Base-by-base conservation (phyloP, 2,888 invertebrate genomes). In the Epinotia nisella region DNA sequence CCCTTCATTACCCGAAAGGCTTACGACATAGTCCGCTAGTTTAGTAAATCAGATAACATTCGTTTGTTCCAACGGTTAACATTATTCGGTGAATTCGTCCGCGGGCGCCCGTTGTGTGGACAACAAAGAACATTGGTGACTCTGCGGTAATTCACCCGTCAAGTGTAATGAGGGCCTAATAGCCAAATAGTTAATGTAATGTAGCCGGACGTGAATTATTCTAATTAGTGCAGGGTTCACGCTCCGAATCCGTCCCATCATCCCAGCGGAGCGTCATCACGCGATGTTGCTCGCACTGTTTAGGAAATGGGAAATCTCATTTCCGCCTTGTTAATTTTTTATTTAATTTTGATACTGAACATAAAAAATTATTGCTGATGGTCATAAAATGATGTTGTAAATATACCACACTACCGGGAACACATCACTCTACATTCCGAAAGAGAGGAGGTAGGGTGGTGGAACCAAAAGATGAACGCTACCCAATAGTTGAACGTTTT, bases 151-250 rank as follows among this genome's bases (percentile, higher is more conserved):
- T 81, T 81, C 75, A 80, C 75, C 61, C 73, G 78, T 73, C 74
- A 79, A 81, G 78, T 75, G 77, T 75, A 77, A 61, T 66, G 73
- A 62, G 75, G 75, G 76, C 77, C 76, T 79, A 77, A 80, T 78
- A 80, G 82, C 82, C 81, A 80, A 82, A 83, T 78, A 78, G 75
- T 60, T 65, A 76, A 70, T 79, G 78, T 78, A 82, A 49, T 76
- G 79, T 75, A 74, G 76, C 82, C 86, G 89, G 89, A 89, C 80
- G 82, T 75, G 79, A 85, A 87, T 88, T 84, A 86, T 82, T 81
- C 83, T 86, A 88, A 89, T 90, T 89, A 88, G 80, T 71, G 45
- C 51, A 19, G 65, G 41, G 60, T 64, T 60, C 60, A 70, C 62
- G 75, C 64, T 72, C 66, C 59, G 61, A 53, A 62, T 73, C 64